A percentile compares a stretch with the other conserved stretches of the same genome.
Conservation (phyloP, 2,888 invertebrate species). For the Boloria selene region DNA sequence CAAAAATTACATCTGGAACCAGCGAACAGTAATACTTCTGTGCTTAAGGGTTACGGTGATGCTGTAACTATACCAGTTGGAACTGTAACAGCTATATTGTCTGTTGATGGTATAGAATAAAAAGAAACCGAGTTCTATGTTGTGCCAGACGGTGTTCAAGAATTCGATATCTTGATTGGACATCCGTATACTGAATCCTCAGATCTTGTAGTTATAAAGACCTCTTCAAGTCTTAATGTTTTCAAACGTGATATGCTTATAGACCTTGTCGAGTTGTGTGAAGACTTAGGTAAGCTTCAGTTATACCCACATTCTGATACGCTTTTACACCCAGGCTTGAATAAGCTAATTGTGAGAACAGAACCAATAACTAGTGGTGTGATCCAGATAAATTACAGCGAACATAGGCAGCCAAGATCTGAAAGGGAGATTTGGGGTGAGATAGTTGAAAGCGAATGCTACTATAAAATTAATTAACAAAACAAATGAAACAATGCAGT, state of each 20-base stretch:
- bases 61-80: background rate
- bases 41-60: background rate
- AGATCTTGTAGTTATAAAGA: constrained; percentile 1
- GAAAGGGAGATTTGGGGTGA: background rate
- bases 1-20: background rate
- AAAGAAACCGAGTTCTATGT: background rate
- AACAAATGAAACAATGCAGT: background rate
- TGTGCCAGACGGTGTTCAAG: background rate
- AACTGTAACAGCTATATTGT: background rate
- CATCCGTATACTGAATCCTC: background rate
- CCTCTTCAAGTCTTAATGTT: background rate
- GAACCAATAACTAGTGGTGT: background rate
- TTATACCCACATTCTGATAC: background rate
- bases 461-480: background rate
- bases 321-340: background rate
- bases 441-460: background rate
- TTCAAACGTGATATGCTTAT: background rate
- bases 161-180: background rate
- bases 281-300: background rate
- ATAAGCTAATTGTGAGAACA: background rate
- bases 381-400: background rate
- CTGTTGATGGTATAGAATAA: background rate
- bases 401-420: background rate
- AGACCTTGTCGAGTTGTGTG: background rate
- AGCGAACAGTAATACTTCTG: background rate